A percentile compares a stretch with the other conserved stretches of the same genome.
Conservation (phyloP, 2,113 vertebrate genomes). For the Prietella phreatophila region DNA sequence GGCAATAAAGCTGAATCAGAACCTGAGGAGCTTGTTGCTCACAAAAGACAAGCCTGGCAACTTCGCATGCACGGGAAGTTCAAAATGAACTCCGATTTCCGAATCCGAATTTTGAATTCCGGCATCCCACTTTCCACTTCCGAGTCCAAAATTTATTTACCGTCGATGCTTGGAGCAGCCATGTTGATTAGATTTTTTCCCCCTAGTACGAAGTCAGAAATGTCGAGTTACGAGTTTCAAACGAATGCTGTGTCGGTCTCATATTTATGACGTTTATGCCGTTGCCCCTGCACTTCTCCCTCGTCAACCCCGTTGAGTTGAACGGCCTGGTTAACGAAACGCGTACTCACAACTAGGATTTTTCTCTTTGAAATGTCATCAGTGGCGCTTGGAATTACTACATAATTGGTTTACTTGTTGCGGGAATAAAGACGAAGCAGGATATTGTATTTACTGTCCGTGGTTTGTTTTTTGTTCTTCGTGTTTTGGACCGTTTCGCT, state of each 20-base stretch:
- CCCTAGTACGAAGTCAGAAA: not conserved
- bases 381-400: not conserved
- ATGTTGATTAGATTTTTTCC: not conserved
- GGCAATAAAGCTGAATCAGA: too few species aligned
- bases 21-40: not conserved
- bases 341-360: not conserved
- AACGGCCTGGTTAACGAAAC: not conserved
- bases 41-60: not conserved
- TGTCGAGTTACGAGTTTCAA: not conserved
- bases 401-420: conserved; percentile 13
- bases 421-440: not conserved
- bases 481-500: conserved; percentile 29
- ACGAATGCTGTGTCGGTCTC: not conserved
- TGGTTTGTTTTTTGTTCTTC: conserved; percentile 30
- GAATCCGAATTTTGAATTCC: too few species aligned
- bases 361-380: not conserved
- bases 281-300: not conserved
- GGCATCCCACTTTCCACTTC: not conserved
- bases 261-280: not conserved
- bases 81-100: not conserved
- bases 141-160: not conserved
- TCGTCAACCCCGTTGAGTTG: not conserved
- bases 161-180: not conserved
- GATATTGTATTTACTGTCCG: not conserved
- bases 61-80: not conserved